Evolutionary conservation across 1,140 invertebrate genomes (phyloP).

Genomic region (Apolygus lucorum): DNA sequence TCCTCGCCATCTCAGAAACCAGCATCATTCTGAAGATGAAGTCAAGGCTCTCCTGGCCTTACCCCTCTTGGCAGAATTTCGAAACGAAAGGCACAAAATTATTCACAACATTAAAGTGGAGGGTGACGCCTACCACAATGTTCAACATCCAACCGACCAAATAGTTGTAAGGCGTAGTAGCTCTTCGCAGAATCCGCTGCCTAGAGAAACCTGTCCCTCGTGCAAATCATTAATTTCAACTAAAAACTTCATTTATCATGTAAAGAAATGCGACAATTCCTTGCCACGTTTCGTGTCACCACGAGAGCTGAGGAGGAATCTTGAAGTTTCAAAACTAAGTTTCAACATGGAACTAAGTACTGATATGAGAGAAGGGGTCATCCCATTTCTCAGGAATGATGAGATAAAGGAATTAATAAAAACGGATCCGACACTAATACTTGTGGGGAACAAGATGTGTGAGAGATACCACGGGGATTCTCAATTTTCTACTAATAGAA

Average conservation of each 20-base stretch:
- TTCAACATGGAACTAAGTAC: background rate
- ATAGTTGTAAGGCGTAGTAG: no score
- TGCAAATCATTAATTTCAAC: background rate
- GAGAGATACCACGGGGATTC: background rate
- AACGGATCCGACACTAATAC: background rate
- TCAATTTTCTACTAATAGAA: background rate
- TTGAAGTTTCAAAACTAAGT: background rate
- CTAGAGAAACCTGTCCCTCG: background rate
- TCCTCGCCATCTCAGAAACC: no score
- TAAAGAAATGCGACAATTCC: background rate
- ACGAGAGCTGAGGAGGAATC: background rate
- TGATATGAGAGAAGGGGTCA: background rate
- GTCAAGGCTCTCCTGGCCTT: no score
- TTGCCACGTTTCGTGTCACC: background rate
- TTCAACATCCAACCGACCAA: no score
- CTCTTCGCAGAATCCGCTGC: no score
- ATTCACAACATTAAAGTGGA: no score
- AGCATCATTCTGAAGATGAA: no score
- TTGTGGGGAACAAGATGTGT: background rate
- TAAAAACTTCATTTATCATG: background rate
- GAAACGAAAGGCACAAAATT: no score
- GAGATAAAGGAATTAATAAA: background rate
- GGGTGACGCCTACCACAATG: no score
- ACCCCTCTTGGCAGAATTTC: no score
- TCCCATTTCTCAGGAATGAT: background rate